These are phyloP conservation scores for Ceryle rudis DNA, from an alignment of 2,797 vertebrate genomes.

Conservation along the genomic window DNA sequence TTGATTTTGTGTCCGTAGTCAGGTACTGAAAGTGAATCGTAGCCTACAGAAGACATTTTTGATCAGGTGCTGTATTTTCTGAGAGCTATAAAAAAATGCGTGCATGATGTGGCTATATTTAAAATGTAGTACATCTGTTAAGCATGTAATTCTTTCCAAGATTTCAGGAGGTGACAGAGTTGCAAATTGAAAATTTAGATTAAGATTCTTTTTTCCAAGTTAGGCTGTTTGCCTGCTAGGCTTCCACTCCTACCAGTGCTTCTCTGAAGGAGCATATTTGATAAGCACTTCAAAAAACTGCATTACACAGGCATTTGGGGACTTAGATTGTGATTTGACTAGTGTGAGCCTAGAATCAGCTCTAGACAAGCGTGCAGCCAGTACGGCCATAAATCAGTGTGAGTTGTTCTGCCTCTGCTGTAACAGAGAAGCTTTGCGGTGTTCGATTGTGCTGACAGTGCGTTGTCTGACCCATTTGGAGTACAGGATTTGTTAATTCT, in stretches of 20 bases:
- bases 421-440: not conserved
- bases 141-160: slow-evolving; percentile 42
- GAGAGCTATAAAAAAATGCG: not conserved
- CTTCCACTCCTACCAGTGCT: not conserved
- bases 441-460: not conserved
- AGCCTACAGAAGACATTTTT: slow-evolving; percentile 7
- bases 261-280: not conserved
- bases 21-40: not conserved
- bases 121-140: slow-evolving; percentile 28
- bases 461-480: not conserved
- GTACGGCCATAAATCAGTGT: not conserved
- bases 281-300: not conserved
- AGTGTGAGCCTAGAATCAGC: not conserved
- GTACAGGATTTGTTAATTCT: slow-evolving; percentile 44
- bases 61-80: slow-evolving; percentile 25
- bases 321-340: not conserved
- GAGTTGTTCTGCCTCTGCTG: not conserved
- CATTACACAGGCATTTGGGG: not conserved
- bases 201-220: not conserved
- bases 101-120: slow-evolving; percentile 44
- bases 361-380: not conserved
- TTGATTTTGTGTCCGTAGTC: not conserved
- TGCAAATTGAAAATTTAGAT: slow-evolving; percentile 26
- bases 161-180: slow-evolving; percentile 46
- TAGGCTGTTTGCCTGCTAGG: not conserved